phyloP scores from a whole-genome alignment of 2,888 invertebrate genomes.

The Sussaba pulchella region DNA sequence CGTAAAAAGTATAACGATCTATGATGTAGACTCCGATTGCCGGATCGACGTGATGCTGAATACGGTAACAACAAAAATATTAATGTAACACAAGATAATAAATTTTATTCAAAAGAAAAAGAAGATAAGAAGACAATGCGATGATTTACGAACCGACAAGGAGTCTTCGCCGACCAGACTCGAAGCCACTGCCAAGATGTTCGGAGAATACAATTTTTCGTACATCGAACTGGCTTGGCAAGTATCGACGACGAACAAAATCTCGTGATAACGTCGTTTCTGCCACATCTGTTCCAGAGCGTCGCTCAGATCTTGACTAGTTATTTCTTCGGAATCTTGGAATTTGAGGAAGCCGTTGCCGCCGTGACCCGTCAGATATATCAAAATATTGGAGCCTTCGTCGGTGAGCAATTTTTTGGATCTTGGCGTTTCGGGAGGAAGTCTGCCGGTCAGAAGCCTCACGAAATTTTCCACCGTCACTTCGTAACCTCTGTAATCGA shows the following conservation, averaged over 20 bases:
- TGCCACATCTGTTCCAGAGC: constrained; percentile 99
- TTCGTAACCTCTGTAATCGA: constrained; percentile 98
- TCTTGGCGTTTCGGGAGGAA: constrained; percentile 96
- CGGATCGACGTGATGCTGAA: constrained; percentile 98
- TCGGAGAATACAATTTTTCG: constrained; percentile 98
- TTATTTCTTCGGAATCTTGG: constrained; percentile 99
- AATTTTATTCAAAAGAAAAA: not conserved
- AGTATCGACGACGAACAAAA: constrained; percentile 99
- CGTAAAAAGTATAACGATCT: constrained; percentile 99
- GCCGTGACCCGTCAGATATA: constrained; percentile 98
- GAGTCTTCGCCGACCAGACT: constrained; percentile 99
- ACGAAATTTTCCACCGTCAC: constrained; percentile 99
- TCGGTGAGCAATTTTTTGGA: constrained; percentile 98
- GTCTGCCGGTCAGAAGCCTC: constrained; percentile 95
- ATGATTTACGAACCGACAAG: constrained; percentile 89
- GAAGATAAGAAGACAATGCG: not conserved
- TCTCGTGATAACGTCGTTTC: constrained; percentile 98
- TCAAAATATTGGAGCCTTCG: constrained; percentile 98
- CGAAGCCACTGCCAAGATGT: constrained; percentile 98
- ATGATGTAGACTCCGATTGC: constrained; percentile 99
- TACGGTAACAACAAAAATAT: constrained; percentile 65
- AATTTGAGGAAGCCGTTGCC: constrained; percentile 99
- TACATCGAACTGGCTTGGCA: constrained; percentile 99
- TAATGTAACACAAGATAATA: not conserved
- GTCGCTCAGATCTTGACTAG: constrained; percentile 99